These are phyloP conservation scores for Cryptotis parvus DNA, from an alignment of 2,113 vertebrate genomes.

Conservation along the genomic window DNA sequence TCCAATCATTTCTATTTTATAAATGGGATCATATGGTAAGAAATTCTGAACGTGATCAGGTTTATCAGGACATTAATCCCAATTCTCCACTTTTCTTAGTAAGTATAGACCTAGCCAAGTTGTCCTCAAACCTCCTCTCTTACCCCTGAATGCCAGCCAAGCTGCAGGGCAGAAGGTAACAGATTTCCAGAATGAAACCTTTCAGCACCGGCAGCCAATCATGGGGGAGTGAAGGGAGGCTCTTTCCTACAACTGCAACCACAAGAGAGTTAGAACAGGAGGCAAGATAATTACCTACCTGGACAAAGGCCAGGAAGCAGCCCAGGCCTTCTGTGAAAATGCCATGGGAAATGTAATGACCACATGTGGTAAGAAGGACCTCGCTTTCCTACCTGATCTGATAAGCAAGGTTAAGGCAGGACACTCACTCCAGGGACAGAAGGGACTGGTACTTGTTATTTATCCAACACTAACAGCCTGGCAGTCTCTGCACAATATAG, in stretches of 20 bases:
- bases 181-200: slow-evolving; percentile 83
- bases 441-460: slow-evolving; percentile 72
- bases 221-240: slow-evolving; percentile 66
- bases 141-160: slow-evolving; percentile 75
- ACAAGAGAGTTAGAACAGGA: slow-evolving; percentile 81
- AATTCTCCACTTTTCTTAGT: slow-evolving; percentile 71
- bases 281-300: slow-evolving; percentile 84
- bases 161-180: slow-evolving; percentile 82
- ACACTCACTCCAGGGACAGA: slow-evolving; percentile 68
- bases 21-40: slow-evolving; percentile 36
- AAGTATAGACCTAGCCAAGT: slow-evolving; percentile 76
- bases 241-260: slow-evolving; percentile 78
- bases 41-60: slow-evolving; percentile 10
- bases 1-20: slow-evolving; percentile 23
- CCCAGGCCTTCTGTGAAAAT: slow-evolving; percentile 75
- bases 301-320: slow-evolving; percentile 76
- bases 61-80: slow-evolving; percentile 62
- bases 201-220: slow-evolving; percentile 73
- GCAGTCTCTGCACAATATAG: background rate
- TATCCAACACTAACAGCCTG: slow-evolving; percentile 34
- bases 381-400: slow-evolving; percentile 69
- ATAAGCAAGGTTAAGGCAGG: slow-evolving; percentile 82
- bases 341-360: slow-evolving; percentile 83
- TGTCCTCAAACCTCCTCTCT: slow-evolving; percentile 81
- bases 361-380: slow-evolving; percentile 75